phyloP scores from a whole-genome alignment of 2,888 invertebrate species.

The Pseudococcus longispinus region DNA sequence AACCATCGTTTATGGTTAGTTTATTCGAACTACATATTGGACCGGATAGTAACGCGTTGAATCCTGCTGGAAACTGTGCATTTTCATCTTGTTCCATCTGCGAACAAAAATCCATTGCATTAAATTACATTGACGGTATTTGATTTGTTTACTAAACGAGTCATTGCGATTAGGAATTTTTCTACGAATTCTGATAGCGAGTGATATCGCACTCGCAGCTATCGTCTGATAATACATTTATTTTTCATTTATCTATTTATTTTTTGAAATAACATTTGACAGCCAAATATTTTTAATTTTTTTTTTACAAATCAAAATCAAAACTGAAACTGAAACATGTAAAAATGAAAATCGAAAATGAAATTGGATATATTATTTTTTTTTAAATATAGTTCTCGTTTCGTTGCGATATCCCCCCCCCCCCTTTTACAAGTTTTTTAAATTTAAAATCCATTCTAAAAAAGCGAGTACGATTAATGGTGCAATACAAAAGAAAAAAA shows the following conservation, averaged over 20 bases:
- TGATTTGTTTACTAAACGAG: background rate
- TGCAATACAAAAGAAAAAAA: too few species aligned
- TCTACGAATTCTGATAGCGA: background rate
- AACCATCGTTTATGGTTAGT: background rate
- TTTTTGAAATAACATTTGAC: background rate
- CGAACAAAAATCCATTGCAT: constrained; percentile 37
- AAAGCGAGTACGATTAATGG: too few species aligned
- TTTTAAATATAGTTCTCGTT: too few species aligned
- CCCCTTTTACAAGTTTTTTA: too few species aligned
- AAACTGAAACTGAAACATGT: too few species aligned
- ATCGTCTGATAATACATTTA: too few species aligned
- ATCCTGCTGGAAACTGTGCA: constrained; percentile 67
- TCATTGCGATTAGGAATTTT: background rate
- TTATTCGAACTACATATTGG: constrained; percentile 62
- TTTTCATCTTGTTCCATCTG: constrained; percentile 61
- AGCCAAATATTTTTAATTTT: background rate
- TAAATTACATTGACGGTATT: background rate
- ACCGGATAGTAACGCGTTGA: constrained; percentile 69
- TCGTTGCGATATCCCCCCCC: too few species aligned
- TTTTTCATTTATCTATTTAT: background rate
- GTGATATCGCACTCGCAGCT: too few species aligned
- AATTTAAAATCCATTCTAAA: too few species aligned
- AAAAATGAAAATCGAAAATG: too few species aligned
- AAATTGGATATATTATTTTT: too few species aligned
- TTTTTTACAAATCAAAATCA: too few species aligned